Percentiles rank a stretch among this genome's conserved stretches.
These are phyloP conservation scores for Lepetodrilus schrolli DNA, from an alignment of 2,888 invertebrate genomes.

Conservation along the genomic window DNA sequence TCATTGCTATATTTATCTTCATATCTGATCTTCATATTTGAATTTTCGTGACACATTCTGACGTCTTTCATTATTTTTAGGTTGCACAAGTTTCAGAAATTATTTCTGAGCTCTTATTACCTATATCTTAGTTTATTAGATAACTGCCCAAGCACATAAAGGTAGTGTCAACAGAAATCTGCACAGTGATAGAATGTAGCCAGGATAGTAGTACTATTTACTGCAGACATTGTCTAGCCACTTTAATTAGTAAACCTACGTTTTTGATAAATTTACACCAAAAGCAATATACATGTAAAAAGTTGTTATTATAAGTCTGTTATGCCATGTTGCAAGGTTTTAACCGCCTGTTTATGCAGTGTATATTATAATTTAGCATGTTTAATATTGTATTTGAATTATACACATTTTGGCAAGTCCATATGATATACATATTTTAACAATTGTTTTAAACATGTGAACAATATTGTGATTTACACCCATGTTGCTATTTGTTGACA, in stretches of 20 bases:
- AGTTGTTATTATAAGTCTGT: conserved; percentile 22
- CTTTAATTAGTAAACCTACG: background rate
- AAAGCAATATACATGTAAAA: conserved; percentile 33
- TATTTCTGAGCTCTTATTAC: background rate
- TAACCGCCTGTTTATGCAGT: conserved; percentile 20
- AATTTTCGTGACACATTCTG: background rate
- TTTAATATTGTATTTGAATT: background rate
- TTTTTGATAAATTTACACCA: conserved; percentile 30
- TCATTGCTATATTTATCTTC: too few species aligned
- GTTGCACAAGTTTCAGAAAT: background rate
- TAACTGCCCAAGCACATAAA: background rate
- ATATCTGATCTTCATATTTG: background rate
- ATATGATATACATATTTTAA: conserved; percentile 17
- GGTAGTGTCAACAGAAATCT: too few species aligned
- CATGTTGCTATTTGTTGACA: background rate
- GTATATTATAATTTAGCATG: conserved; percentile 19
- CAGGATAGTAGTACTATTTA: background rate
- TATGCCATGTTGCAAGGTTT: background rate
- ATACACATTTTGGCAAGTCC: conserved; percentile 14
- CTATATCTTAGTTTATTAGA: background rate
- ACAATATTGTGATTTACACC: background rate
- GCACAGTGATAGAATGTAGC: background rate
- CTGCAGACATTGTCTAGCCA: background rate
- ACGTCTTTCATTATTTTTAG: background rate
- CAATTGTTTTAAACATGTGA: conserved; percentile 3